Evolutionary conservation across 2,888 invertebrate genomes (phyloP).

Genomic region (Papilio elwesi): DNA sequence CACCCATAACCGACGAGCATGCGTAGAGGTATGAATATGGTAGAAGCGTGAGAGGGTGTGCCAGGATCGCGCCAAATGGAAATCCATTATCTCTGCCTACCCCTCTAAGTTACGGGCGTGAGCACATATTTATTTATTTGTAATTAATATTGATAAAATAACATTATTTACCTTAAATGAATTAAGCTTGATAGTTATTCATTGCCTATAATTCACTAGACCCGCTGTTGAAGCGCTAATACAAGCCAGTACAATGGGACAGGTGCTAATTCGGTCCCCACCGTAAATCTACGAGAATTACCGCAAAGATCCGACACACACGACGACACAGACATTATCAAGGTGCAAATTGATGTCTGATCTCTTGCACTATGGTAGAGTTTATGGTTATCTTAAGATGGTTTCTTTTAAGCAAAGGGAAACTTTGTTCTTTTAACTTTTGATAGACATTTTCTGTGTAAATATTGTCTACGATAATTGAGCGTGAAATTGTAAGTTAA

Average conservation of each 20-base stretch:
- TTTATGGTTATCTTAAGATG: background rate
- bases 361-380: conserved; percentile 1
- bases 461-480: too few relatives aligned
- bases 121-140: too few relatives aligned
- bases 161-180: background rate
- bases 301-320: conserved; percentile 14
- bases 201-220: conserved; percentile 12
- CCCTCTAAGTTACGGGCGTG: too few relatives aligned
- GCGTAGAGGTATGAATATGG: too few relatives aligned
- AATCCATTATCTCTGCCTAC: too few relatives aligned
- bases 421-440: too few relatives aligned
- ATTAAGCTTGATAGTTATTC: conserved; percentile 11
- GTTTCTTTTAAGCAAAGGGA: too few relatives aligned
- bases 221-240: conserved; percentile 6
- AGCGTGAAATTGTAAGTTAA: too few relatives aligned
- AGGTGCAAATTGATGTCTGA: conserved; percentile 34
- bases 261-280: conserved; percentile 28
- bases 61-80: too few relatives aligned
- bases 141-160: conserved; percentile 1
- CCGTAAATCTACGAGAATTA: conserved; percentile 34
- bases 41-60: too few relatives aligned
- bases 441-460: too few relatives aligned
- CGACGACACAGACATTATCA: background rate
- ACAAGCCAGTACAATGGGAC: background rate
- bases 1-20: too few relatives aligned